These are phyloP conservation scores for Mobula hypostoma DNA, from an alignment of 2,113 vertebrate genomes.

Conservation along the genomic window DNA sequence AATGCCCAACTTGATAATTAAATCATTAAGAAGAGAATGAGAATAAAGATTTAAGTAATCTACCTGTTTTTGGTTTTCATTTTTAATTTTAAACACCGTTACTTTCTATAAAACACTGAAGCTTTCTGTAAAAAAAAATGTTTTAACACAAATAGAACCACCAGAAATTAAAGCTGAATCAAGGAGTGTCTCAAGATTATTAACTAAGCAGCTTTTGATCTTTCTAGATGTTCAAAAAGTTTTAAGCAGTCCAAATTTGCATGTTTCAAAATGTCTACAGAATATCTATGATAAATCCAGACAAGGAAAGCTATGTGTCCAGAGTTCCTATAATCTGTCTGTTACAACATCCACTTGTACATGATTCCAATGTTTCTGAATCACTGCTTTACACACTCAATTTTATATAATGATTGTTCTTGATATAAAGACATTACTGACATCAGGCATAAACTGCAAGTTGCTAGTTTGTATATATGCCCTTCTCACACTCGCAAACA, in stretches of 20 bases:
- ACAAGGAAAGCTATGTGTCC: background rate
- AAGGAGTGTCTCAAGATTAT: background rate
- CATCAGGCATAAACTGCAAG: background rate
- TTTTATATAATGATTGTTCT: background rate
- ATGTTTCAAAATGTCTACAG: background rate
- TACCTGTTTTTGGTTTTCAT: background rate
- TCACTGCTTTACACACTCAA: background rate
- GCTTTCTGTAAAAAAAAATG: background rate
- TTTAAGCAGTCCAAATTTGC: conserved; percentile 1
- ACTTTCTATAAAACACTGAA: background rate
- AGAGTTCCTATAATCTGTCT: background rate
- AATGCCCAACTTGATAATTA: background rate
- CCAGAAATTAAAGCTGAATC: background rate
- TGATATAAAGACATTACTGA: background rate
- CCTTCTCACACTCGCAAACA: background rate
- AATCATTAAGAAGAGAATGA: background rate
- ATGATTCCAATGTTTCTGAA: background rate
- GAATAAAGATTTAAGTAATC: conserved; percentile 5
- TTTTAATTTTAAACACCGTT: background rate
- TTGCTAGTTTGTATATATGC: background rate
- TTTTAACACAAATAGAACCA: background rate
- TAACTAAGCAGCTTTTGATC: background rate
- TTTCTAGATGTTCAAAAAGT: background rate
- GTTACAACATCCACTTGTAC: background rate
- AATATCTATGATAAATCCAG: background rate